These are phyloP conservation scores for Polypedilum vanderplanki DNA, from an alignment of 1,140 invertebrate species.

Conservation along the genomic window DNA sequence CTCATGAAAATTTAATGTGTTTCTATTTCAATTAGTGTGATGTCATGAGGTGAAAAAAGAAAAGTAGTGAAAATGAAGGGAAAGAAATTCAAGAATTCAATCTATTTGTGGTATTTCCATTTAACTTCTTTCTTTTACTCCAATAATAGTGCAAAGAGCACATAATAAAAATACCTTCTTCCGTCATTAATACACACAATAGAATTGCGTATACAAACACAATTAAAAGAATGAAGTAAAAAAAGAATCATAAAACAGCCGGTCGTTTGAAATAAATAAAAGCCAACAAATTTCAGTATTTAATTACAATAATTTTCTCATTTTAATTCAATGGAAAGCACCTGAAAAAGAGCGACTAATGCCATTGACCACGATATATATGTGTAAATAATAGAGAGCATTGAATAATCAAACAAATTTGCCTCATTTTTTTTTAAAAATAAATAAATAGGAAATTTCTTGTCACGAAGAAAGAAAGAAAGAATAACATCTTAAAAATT, in stretches of 20 bases:
- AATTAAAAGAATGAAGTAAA: not conserved
- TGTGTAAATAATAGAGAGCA: no score
- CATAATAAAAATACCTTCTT: conserved; percentile 26
- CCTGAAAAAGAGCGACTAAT: conserved; percentile 8
- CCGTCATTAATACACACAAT: conserved; percentile 14
- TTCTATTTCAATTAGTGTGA: conserved; percentile 14
- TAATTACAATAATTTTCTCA: conserved; percentile 28
- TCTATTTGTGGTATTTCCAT: conserved; percentile 11
- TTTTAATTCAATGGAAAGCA: conserved; percentile 27
- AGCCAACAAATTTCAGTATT: conserved; percentile 4
- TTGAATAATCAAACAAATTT: no score
- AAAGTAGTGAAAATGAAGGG: not conserved
- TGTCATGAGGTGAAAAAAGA: not conserved
- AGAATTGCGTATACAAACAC: not conserved
- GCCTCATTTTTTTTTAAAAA: no score
- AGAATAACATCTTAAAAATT: no score
- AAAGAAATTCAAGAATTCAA: conserved; percentile 12
- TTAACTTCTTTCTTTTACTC: not conserved
- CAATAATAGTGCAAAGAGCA: not conserved
- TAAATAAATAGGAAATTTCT: no score
- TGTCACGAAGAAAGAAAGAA: no score
- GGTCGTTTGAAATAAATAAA: conserved; percentile 11
- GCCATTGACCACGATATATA: not conserved
- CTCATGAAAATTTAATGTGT: not conserved
- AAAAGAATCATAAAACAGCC: not conserved